Conservation (phyloP, 2,797 vertebrate genomes). For the Danio jaintianensis region DNA sequence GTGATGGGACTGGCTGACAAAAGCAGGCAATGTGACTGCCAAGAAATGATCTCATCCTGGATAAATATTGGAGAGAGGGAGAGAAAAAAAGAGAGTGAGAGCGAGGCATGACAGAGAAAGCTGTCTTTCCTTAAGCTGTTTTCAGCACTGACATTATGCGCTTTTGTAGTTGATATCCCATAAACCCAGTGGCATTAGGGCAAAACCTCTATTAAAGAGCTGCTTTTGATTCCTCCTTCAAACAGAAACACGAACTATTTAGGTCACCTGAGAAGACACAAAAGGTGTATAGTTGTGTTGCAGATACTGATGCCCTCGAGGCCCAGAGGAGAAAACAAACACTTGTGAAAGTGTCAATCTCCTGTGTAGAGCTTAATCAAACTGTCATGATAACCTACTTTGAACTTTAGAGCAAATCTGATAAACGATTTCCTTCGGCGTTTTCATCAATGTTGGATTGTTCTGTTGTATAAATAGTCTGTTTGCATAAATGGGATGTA, state of each 20-base stretch:
- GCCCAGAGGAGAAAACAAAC: slow-evolving; percentile 5
- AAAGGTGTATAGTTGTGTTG: slow-evolving; percentile 30
- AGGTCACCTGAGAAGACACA: slow-evolving; percentile 32
- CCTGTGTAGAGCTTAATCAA: slow-evolving; percentile 20
- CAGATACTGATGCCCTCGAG: slow-evolving; percentile 13
- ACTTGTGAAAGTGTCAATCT: neutral
- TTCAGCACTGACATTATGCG: slow-evolving; percentile 4
- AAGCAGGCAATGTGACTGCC: slow-evolving; percentile 24
- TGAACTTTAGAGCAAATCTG: neutral
- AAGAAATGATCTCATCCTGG: slow-evolving; percentile 50
- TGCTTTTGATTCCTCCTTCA: neutral
- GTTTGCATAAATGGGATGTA: neutral
- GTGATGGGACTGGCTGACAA: slow-evolving; percentile 35
- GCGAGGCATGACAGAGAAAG: neutral
- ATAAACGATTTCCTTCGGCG: neutral
- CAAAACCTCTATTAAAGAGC: neutral
- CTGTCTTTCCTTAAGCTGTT: slow-evolving; percentile 24
- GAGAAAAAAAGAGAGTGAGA: neutral
- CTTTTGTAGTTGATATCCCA: slow-evolving; percentile 12
- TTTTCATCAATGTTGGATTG: neutral
- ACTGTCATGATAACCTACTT: slow-evolving; percentile 23
- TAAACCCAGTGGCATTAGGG: slow-evolving; percentile 5
- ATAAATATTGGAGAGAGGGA: neutral
- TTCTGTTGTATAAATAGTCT: neutral
- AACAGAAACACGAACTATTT: slow-evolving; percentile 38